Base-by-base conservation (phyloP, 2,113 vertebrate genomes). In the Channa argus region DNA sequence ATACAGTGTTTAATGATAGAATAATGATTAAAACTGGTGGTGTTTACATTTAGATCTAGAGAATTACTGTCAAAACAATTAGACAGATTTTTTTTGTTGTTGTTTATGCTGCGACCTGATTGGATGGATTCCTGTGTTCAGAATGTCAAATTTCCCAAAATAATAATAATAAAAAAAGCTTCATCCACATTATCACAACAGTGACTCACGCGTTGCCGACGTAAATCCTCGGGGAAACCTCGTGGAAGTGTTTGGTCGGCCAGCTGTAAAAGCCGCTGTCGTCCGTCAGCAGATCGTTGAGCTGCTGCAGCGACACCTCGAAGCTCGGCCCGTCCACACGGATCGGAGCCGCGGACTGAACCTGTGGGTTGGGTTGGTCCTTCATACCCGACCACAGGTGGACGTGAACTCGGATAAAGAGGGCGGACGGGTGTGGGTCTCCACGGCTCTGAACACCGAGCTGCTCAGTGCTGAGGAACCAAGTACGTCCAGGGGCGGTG, bases 221-320 rank as follows among this genome's bases (percentile, higher is more conserved):
- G 87, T 95, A 96, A 85, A 98, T 94, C 89, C 95, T 84, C 6
- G 95, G 95, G 78, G 87, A 93, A 72, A 99, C 97, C 93, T 97
- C 95, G 77, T 97, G 95, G 86, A 94, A 96, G 84, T 96, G 94
- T 88, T 94, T 92, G 63, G 94, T 95, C 0, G 97, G 97, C 74
- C 97, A 94, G 91, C 94, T 94, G 94, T 97, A 98, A 70, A 94
- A 93, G 71, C 97, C 97, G 82, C 94, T 93, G 38, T 94, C 94
- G 45, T 98, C 95, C 3, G 95, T 95, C 70, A 98, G 82, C 71
- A 98, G 89, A 6, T 98, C 97, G 89, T 98, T 98, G 63, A 98
- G 96, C 67, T 97, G 96, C 83, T 96, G 95, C 64, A 99, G 94
- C 2, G 96, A 95, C 58, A 98, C 94, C 73, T 88, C 92, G 76